Percentiles rank a stretch among this genome's conserved stretches.
These are phyloP conservation scores for Tetranychus piercei DNA, from an alignment of 2,888 invertebrate genomes.

Conservation along the genomic window DNA sequence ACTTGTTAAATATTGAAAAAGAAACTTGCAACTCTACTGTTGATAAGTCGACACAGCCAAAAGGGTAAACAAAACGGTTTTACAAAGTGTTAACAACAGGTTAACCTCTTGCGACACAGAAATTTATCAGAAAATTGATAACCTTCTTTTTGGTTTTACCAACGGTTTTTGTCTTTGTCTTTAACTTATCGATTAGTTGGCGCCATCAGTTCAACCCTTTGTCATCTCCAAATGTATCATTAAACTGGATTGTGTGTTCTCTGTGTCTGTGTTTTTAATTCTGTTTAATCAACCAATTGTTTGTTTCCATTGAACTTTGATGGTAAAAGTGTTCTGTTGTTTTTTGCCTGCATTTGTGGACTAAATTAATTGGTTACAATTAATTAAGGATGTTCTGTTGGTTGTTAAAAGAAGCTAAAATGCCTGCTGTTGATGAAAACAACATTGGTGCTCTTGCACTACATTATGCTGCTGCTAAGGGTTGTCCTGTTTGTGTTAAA, in stretches of 20 bases:
- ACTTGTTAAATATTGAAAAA: too few species aligned
- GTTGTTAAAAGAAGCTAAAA: slow-evolving; percentile 42
- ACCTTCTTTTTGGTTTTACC: too few species aligned
- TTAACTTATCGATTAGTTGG: too few species aligned
- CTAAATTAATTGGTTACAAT: not conserved
- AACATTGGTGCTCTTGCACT: slow-evolving; percentile 43
- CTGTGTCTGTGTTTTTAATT: not conserved
- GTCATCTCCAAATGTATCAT: not conserved
- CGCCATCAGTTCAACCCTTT: too few species aligned
- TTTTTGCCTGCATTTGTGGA: not conserved
- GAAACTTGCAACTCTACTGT: too few species aligned
- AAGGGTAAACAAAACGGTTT: too few species aligned
- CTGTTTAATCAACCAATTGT: not conserved
- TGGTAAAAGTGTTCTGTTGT: not conserved
- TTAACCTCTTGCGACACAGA: too few species aligned
- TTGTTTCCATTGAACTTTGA: not conserved
- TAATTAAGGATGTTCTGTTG: slow-evolving; percentile 40
- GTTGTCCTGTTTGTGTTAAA: slow-evolving; percentile 65
- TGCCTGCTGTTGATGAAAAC: slow-evolving; percentile 39
- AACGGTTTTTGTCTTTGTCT: too few species aligned
- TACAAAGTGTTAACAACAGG: too few species aligned
- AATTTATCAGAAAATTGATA: too few species aligned
- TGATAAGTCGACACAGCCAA: too few species aligned
- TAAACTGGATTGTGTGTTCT: not conserved
- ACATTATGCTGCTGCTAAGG: slow-evolving; percentile 68